Evolutionary conservation across 2,113 vertebrate genomes (phyloP).

Genomic region (Taurulus bubalis): DNA sequence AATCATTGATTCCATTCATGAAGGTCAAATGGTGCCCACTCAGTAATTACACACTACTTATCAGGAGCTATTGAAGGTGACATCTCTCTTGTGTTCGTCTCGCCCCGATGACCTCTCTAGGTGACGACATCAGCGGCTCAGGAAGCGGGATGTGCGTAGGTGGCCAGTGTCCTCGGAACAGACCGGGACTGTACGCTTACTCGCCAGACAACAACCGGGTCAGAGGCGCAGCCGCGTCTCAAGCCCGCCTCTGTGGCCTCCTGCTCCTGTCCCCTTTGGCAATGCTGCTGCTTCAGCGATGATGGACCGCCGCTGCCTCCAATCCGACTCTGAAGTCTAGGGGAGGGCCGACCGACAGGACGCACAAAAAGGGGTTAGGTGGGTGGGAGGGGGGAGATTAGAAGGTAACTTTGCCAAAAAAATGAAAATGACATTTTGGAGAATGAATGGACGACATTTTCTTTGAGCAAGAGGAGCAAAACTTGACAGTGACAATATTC

Average conservation of each 20-base stretch:
- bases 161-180: constrained; percentile 78
- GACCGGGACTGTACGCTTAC: constrained; percentile 82
- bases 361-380: constrained; percentile 1
- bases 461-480: constrained; percentile 57
- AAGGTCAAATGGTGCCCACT: not conserved
- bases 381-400: constrained; percentile 3
- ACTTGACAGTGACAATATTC: constrained; percentile 40
- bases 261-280: constrained; percentile 80
- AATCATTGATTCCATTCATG: constrained; percentile 26
- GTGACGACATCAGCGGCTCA: constrained; percentile 94
- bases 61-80: not conserved
- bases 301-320: constrained; percentile 74
- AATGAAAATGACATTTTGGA: constrained; percentile 45
- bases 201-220: constrained; percentile 85
- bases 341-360: constrained; percentile 32
- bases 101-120: constrained; percentile 66
- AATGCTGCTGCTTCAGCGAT: constrained; percentile 85
- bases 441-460: constrained; percentile 60
- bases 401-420: constrained; percentile 77
- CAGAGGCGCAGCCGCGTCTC: constrained; percentile 57
- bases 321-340: constrained; percentile 46
- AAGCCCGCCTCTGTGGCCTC: constrained; percentile 63
- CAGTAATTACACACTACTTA: not conserved
- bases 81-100: not conserved
- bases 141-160: constrained; percentile 92